Evolutionary conservation across 2,113 vertebrate genomes (phyloP).

Genomic region (Aptenodytes forsteri): DNA sequence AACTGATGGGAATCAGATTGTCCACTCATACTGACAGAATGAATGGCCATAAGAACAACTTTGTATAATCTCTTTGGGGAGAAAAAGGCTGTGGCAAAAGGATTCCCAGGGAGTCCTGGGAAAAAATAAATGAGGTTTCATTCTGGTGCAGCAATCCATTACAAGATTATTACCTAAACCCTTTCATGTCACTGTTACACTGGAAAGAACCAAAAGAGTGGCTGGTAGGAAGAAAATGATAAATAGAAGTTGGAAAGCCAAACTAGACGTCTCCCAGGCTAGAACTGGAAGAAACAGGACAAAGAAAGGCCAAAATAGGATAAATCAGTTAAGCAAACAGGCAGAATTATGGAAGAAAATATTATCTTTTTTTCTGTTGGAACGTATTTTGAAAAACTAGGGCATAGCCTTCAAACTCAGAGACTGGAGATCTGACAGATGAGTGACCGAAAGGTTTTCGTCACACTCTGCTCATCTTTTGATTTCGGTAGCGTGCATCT

Average conservation of each 20-base stretch:
- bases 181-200: neutral
- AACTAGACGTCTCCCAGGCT: neutral
- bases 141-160: neutral
- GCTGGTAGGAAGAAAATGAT: neutral
- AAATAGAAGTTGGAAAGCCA: neutral
- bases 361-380: neutral
- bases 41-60: neutral
- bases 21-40: neutral
- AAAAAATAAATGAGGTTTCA: slow-evolving; percentile 1
- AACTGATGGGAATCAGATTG: neutral
- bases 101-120: neutral
- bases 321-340: neutral
- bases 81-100: neutral
- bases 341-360: neutral
- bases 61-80: neutral
- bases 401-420: neutral
- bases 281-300: neutral
- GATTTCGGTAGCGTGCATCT: neutral
- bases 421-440: neutral
- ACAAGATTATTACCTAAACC: neutral
- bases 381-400: neutral
- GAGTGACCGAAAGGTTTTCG: neutral
- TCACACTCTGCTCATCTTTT: neutral
- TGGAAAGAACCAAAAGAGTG: neutral
- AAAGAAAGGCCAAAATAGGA: neutral